phyloP scores from a whole-genome alignment of 2,888 invertebrate genomes.

The Agrochola lychnidis region DNA sequence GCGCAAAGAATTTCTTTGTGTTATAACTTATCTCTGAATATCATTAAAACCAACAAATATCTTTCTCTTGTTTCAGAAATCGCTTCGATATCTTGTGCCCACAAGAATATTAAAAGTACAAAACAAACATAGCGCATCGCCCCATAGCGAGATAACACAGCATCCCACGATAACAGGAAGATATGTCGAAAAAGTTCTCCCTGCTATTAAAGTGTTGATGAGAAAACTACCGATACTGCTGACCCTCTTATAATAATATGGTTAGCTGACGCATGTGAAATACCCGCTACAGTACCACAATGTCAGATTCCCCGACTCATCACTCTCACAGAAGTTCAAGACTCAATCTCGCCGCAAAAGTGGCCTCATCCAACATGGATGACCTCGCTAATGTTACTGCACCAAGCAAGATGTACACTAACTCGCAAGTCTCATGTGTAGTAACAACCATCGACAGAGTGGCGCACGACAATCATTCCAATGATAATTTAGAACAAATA shows the following conservation, averaged over 20 bases:
- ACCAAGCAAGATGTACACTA: conserved; percentile 53
- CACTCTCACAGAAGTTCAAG: conserved; percentile 51
- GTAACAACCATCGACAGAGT: conserved; percentile 74
- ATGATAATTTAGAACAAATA: conserved; percentile 81
- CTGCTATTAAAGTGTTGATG: conserved; percentile 70
- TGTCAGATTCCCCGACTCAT: conserved; percentile 56
- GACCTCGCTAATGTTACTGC: conserved; percentile 36
- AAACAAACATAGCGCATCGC: conserved; percentile 83
- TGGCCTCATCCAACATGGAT: conserved; percentile 54
- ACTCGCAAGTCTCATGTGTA: conserved; percentile 65
- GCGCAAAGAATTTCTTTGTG: conserved; percentile 65
- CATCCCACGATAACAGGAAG: conserved; percentile 86
- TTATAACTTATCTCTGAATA: conserved; percentile 70
- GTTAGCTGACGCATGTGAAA: conserved; percentile 82
- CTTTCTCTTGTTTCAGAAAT: conserved; percentile 88
- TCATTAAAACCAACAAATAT: conserved; percentile 67
- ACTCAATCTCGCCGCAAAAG: conserved; percentile 37
- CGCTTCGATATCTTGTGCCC: conserved; percentile 86
- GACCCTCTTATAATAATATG: conserved; percentile 73
- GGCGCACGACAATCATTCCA: conserved; percentile 83
- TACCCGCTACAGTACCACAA: conserved; percentile 59
- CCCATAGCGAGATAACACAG: conserved; percentile 84
- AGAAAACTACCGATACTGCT: conserved; percentile 62
- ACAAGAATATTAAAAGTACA: conserved; percentile 87
- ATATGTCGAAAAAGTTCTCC: conserved; percentile 81